phyloP scores from a whole-genome alignment of 2,888 invertebrate species.

The Lithophane semibrunnea region DNA sequence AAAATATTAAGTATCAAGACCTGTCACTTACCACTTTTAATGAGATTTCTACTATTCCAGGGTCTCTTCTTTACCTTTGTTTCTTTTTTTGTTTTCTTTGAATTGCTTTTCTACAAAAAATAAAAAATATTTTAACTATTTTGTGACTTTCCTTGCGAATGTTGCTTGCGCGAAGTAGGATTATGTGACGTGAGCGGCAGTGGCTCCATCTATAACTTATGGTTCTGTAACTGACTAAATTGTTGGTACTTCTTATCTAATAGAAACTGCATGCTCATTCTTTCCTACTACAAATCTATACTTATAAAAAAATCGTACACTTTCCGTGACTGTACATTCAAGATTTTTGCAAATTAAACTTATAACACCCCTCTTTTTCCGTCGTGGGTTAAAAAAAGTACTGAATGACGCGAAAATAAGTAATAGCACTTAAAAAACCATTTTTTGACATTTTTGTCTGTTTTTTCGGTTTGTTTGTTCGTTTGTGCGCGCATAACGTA shows the following conservation, averaged over 20 bases:
- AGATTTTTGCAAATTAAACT: too few relatives aligned
- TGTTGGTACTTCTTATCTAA: not conserved
- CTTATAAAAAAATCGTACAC: too few relatives aligned
- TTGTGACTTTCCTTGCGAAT: not conserved
- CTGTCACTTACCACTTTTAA: constrained; percentile 45
- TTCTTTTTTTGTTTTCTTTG: constrained; percentile 40
- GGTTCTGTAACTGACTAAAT: not conserved
- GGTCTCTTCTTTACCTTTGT: constrained; percentile 62
- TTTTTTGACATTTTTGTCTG: too few relatives aligned
- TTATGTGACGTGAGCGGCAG: too few relatives aligned
- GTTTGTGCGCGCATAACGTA: too few relatives aligned
- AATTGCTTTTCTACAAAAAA: not conserved
- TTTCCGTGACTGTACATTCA: too few relatives aligned
- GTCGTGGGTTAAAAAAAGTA: too few relatives aligned
- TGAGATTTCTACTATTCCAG: constrained; percentile 52
- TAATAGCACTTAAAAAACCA: too few relatives aligned
- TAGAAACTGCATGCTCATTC: not conserved
- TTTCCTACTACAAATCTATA: not conserved
- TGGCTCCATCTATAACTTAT: not conserved
- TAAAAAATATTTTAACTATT: not conserved
- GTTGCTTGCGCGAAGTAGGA: not conserved
- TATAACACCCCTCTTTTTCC: too few relatives aligned
- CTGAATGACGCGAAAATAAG: too few relatives aligned
- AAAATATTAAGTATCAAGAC: not conserved
- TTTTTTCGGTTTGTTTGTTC: too few relatives aligned